phyloP scores from a whole-genome alignment of 2,797 vertebrate genomes.

The Arrhamphus sclerolepis region DNA sequence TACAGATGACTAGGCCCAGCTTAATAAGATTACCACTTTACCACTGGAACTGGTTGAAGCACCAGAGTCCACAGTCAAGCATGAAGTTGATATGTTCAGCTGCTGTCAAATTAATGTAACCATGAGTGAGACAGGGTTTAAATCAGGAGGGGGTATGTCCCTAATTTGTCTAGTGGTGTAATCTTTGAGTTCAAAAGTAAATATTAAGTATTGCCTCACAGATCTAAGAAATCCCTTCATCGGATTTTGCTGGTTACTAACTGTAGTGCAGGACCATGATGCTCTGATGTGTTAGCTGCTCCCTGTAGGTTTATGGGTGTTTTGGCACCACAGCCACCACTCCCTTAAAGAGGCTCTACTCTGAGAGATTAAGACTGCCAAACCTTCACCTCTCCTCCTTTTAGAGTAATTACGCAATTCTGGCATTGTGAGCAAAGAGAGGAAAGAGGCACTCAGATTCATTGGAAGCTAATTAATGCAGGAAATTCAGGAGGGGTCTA shows the following conservation, averaged over 20 bases:
- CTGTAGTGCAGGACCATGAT: conserved; percentile 54
- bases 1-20: too few relatives aligned
- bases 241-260: conserved; percentile 45
- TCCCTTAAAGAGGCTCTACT: conserved; percentile 73
- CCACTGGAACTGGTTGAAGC: too few relatives aligned
- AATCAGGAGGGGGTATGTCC: background rate
- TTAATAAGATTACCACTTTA: too few relatives aligned
- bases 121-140: background rate
- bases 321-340: conserved; percentile 66
- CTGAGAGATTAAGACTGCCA: conserved; percentile 78
- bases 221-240: conserved; percentile 35
- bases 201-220: conserved; percentile 23
- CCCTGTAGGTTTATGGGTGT: conserved; percentile 72
- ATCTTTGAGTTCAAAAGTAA: conserved; percentile 38
- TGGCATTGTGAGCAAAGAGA: conserved; percentile 59
- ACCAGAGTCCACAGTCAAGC: too few relatives aligned
- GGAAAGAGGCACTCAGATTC: conserved; percentile 64
- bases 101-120: background rate
- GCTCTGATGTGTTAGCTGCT: conserved; percentile 54
- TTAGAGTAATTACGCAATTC: conserved; percentile 78
- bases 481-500: conserved; percentile 67
- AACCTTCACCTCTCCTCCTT: conserved; percentile 75
- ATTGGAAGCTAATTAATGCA: conserved; percentile 75
- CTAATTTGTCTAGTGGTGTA: conserved; percentile 13
- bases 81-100: too few relatives aligned